A percentile compares a stretch with the other conserved stretches of the same genome.
phyloP scores from a whole-genome alignment of 2,797 vertebrate species.

The Pseudomugil tenellus region DNA sequence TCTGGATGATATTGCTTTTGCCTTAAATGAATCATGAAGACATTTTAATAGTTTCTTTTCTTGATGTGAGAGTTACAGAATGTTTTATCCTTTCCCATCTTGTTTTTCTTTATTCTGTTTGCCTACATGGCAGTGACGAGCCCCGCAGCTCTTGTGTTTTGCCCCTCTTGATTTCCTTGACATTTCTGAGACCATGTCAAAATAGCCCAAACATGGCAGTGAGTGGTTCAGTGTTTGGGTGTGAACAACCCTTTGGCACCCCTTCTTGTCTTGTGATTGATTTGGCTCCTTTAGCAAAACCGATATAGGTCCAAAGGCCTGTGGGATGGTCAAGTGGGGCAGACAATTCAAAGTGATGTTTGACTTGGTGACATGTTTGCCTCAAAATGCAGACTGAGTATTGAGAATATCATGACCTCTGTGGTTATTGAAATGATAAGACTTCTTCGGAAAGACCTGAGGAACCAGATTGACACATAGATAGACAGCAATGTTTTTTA shows the following conservation, averaged over 20 bases:
- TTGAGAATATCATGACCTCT: conserved; percentile 60
- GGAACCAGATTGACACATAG: conserved; percentile 44
- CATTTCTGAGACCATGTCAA: conserved; percentile 69
- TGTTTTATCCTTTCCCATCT: conserved; percentile 19
- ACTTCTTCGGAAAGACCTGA: conserved; percentile 25
- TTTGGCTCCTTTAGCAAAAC: conserved; percentile 68
- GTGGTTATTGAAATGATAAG: conserved; percentile 38
- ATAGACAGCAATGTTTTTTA: conserved; percentile 44
- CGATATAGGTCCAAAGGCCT: conserved; percentile 67
- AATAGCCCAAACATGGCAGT: conserved; percentile 55
- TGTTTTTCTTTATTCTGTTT: conserved; percentile 6
- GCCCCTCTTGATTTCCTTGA: conserved; percentile 56
- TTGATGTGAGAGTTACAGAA: conserved; percentile 25
- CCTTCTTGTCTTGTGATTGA: conserved; percentile 70
- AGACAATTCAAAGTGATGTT: conserved; percentile 56
- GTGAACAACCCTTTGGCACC: conserved; percentile 70
- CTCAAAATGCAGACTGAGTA: conserved; percentile 40
- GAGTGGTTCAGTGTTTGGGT: conserved; percentile 56
- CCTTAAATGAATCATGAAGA: conserved; percentile 27
- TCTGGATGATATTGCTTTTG: conserved; percentile 16
- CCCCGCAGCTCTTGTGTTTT: conserved; percentile 46
- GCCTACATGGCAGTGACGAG: conserved; percentile 34
- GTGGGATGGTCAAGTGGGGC: conserved; percentile 65
- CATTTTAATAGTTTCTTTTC: conserved; percentile 27
- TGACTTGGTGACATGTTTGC: conserved; percentile 65